Evolutionary conservation across 2,888 invertebrate species (phyloP).

Genomic region (Cryptophagus acutangulus): DNA sequence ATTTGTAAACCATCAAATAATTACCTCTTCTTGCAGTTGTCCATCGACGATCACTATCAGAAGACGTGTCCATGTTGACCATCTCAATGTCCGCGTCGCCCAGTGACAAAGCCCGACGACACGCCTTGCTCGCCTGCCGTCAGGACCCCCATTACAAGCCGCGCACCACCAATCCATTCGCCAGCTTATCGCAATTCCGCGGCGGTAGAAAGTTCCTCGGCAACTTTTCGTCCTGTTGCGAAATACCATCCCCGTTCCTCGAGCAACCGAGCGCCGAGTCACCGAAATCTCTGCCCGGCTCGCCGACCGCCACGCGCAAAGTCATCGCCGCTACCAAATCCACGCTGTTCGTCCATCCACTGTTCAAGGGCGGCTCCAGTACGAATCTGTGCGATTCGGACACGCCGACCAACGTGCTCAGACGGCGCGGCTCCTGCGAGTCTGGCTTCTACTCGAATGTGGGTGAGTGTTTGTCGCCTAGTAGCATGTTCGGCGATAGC

Average conservation of each 20-base stretch:
- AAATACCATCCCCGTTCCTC: conserved; percentile 66
- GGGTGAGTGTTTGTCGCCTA: conserved; percentile 52
- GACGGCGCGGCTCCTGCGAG: conserved; percentile 79
- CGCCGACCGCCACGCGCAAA: conserved; percentile 49
- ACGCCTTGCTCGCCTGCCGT: conserved; percentile 74
- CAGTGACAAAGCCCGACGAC: conserved; percentile 70
- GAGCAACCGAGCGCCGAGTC: conserved; percentile 35
- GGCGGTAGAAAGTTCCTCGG: conserved; percentile 81
- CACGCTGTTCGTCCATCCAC: conserved; percentile 57
- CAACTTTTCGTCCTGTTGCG: conserved; percentile 73
- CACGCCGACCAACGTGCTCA: conserved; percentile 41
- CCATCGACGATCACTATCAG: conserved; percentile 70
- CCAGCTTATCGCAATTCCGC: conserved; percentile 68
- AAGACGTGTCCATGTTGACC: conserved; percentile 60
- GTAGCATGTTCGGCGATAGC: conserved; percentile 51
- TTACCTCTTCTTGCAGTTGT: conserved; percentile 48
- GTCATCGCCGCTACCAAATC: conserved; percentile 35
- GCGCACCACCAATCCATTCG: conserved; percentile 66
- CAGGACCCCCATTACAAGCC: conserved; percentile 79
- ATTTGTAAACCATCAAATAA: neutral
- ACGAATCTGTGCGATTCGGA: conserved; percentile 41
- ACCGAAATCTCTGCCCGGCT: conserved; percentile 52
- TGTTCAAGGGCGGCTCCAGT: conserved; percentile 43
- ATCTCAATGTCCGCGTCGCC: conserved; percentile 59
- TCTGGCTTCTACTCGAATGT: conserved; percentile 87